Evolutionary conservation across 2,888 invertebrate genomes (phyloP).

Genomic region (Luperina nickerlii): DNA sequence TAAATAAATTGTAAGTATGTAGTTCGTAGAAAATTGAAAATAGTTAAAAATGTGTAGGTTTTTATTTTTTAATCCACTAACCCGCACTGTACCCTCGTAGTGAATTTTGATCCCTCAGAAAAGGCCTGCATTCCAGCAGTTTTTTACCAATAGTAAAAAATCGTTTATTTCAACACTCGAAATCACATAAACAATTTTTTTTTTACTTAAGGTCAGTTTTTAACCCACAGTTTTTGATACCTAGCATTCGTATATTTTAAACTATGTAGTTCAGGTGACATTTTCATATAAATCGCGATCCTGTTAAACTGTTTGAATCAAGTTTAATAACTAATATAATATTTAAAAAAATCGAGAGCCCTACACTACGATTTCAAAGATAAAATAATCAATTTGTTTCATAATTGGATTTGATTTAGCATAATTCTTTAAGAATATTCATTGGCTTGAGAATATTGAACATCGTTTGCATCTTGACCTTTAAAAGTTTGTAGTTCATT

Average conservation of each 20-base stretch:
- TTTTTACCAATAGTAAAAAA: too few relatives aligned
- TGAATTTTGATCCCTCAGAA: not conserved
- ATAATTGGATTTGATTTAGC: constrained; percentile 48
- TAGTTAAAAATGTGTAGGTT: not conserved
- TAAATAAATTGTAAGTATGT: not conserved
- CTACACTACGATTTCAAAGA: constrained; percentile 33
- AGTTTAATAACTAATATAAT: not conserved
- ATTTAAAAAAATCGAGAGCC: constrained; percentile 15
- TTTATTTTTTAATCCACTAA: not conserved
- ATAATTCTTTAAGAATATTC: constrained; percentile 53
- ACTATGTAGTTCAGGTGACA: not conserved
- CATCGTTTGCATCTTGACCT: constrained; percentile 34
- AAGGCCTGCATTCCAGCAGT: too few relatives aligned
- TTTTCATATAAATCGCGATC: not conserved
- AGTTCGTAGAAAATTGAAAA: not conserved
- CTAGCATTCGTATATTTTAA: too few relatives aligned
- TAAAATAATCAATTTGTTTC: constrained; percentile 52
- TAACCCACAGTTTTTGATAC: not conserved
- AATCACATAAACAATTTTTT: too few relatives aligned
- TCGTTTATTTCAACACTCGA: too few relatives aligned
- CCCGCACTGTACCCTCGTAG: not conserved
- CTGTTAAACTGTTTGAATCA: not conserved
- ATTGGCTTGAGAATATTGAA: constrained; percentile 49
- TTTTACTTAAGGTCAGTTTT: too few relatives aligned
- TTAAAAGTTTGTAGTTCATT: constrained; percentile 30